Base-by-base conservation (phyloP, 1,140 invertebrate genomes). In the Arion vulgaris region DNA sequence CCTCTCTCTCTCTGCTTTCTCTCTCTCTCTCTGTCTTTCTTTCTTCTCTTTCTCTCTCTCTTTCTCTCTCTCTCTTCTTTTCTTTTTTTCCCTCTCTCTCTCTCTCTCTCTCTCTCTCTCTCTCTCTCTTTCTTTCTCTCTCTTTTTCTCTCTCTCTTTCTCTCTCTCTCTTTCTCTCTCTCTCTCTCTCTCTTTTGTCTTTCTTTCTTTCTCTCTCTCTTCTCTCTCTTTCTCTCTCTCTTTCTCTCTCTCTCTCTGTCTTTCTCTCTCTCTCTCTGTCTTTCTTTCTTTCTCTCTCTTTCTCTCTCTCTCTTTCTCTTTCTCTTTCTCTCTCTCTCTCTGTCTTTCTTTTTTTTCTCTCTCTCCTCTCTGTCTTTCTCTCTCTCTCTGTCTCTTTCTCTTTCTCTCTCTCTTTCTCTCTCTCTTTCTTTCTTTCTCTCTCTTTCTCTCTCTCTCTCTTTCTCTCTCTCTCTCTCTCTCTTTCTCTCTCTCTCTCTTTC, bases 401-500 rank as follows among this genome's bases (percentile, higher is more conserved):
- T 75, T n/a, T 75, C 13, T n/a, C 36, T 26, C 38, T 28, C 72
- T 69, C 72, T 68, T n/a, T 62, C 62, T 53, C 36, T 71, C 80
- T 72, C 66, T 72, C 66, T 81, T 34, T 45, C 71, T 62, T n/a
- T 79, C 38, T 45, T 39, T 66, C 71, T 71, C 71, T 72, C 68
- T 82, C 57, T 49, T 45, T 83, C 66, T 41, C 53, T 75, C 78
- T 79, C 76, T 72, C 57, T 26, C 62, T 74, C 69, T 49, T 51
- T n/a, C 53, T 34, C 51, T 17, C 34, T 23, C 19, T 5, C 82
- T 34, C 41, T 57, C 28, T 62, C n/a, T 32, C 38, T 49, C 75
- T 49, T 26, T 68, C n/a, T n/a, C n/a, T n/a, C n/a, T n/a, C n/a
- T n/a, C n/a, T n/a, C n/a, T n/a, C n/a, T n/a, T n/a, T n/a, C n/a